Percentiles rank a stretch among this genome's conserved stretches.
Conservation (phyloP, 1,140 invertebrate species). For the Lasioglossum albipes region DNA sequence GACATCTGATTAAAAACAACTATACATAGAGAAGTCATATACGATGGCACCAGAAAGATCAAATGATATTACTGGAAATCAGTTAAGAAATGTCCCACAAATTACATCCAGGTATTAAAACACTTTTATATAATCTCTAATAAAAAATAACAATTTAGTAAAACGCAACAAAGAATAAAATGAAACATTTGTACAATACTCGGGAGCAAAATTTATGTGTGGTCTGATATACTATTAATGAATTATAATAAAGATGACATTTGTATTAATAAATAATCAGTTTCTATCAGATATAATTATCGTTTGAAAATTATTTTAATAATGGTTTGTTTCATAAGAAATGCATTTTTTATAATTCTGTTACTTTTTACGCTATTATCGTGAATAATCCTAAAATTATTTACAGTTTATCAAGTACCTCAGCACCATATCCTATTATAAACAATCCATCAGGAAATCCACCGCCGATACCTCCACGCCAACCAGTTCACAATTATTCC, state of each 20-base stretch:
- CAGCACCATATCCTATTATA: constrained; percentile 50
- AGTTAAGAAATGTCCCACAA: constrained; percentile 65
- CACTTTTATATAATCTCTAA: background rate
- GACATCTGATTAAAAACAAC: background rate
- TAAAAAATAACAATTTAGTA: background rate
- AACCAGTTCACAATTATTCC: constrained; percentile 53
- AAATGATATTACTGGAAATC: constrained; percentile 52
- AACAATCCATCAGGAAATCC: constrained; percentile 51
- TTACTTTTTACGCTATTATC: too few species aligned
- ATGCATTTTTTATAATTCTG: background rate
- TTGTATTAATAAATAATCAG: background rate
- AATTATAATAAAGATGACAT: background rate
- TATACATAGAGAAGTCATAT: background rate
- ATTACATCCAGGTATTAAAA: constrained; percentile 62
- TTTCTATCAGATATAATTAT: too few species aligned
- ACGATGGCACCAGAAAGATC: constrained; percentile 59
- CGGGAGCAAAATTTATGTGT: too few species aligned
- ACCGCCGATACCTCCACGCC: constrained; percentile 72
- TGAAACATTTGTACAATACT: background rate
- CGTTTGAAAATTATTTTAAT: too few species aligned
- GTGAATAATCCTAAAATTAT: background rate
- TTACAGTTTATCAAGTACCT: constrained; percentile 35
- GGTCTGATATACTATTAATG: background rate
- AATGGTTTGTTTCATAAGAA: too few species aligned
- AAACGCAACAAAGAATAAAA: background rate